Base-by-base conservation (phyloP, 2,888 invertebrate species). In the Sinhomidia bicolor region DNA sequence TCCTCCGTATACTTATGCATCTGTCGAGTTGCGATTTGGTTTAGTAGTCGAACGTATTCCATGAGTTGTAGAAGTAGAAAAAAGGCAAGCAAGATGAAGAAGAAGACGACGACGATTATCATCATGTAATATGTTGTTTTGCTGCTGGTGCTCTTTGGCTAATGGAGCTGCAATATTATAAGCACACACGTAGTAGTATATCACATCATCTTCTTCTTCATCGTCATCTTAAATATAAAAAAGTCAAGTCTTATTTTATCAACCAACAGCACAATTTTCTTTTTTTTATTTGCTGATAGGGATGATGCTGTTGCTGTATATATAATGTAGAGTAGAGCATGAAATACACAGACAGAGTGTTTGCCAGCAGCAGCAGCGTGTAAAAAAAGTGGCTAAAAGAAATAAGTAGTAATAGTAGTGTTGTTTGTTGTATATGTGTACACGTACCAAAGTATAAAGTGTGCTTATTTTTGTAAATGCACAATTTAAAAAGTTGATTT, bases 41-140 rank as follows among this genome's bases (percentile, higher is more conserved):
- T 86, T 87, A 87, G 88, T 88, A 88, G 88, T 83, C 29, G 76
- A 62, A 32, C 47, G 51, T 78, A 82, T 76, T 65, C 88, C 60
- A 74, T 51, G 76, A 47, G 74, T 32, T 47, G 36, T 71, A 74
- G 74, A 57, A 60, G 84, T 57, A 44, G 23, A 7, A 7, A 36
- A 7, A 36, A 7, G 7, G 36, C n/a, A n/a, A n/a, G n/a, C n/a
- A 17, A 44, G 23, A 20, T 4, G 62, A 44, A 41, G 76, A 29
- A 51, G 32, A 44, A 29, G 86, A 86, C 29, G 79, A n/a, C n/a
- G n/a, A n/a, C n/a, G n/a, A n/a, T n/a, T n/a, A n/a, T n/a, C n/a
- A 76, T 68, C 82, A 83, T 78, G 65, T 60, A n/a, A n/a, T n/a
- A n/a, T n/a, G n/a, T n/a, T n/a, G n/a, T n/a, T n/a, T n/a, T n/a